phyloP scores from a whole-genome alignment of 1,140 invertebrate genomes.

The Halesus radiatus region DNA sequence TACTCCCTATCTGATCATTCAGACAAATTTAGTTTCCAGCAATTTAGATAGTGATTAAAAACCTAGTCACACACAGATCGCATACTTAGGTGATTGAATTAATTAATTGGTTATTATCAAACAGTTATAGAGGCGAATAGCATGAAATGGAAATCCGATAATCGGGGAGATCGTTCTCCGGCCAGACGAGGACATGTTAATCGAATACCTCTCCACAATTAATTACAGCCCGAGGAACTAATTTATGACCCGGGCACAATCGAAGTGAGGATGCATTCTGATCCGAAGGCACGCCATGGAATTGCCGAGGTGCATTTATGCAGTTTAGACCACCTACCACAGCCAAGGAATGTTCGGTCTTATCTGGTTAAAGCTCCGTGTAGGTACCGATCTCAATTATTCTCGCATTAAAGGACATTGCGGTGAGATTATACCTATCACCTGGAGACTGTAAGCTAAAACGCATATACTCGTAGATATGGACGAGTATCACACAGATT shows the following conservation, averaged over 20 bases:
- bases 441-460: constrained; percentile 11
- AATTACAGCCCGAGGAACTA: constrained; percentile 39
- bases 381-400: constrained; percentile 29
- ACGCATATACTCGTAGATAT: neutral
- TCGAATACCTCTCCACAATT: constrained; percentile 47
- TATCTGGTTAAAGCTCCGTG: constrained; percentile 17
- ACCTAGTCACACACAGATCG: constrained; percentile 9
- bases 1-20: too few species aligned
- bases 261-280: constrained; percentile 48
- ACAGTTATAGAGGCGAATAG: constrained; percentile 12
- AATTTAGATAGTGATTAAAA: neutral
- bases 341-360: constrained; percentile 23
- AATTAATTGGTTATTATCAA: constrained; percentile 32
- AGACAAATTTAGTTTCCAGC: neutral
- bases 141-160: constrained; percentile 38
- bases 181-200: constrained; percentile 41
- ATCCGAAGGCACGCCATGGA: constrained; percentile 28
- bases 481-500: too few species aligned
- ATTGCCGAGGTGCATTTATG: constrained; percentile 34
- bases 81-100: neutral
- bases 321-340: constrained; percentile 22
- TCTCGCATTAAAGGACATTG: constrained; percentile 1
- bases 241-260: constrained; percentile 46
- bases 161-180: constrained; percentile 32
- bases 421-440: constrained; percentile 21